Conservation (phyloP, 2,797 vertebrate species). For the Mus minutoides region DNA sequence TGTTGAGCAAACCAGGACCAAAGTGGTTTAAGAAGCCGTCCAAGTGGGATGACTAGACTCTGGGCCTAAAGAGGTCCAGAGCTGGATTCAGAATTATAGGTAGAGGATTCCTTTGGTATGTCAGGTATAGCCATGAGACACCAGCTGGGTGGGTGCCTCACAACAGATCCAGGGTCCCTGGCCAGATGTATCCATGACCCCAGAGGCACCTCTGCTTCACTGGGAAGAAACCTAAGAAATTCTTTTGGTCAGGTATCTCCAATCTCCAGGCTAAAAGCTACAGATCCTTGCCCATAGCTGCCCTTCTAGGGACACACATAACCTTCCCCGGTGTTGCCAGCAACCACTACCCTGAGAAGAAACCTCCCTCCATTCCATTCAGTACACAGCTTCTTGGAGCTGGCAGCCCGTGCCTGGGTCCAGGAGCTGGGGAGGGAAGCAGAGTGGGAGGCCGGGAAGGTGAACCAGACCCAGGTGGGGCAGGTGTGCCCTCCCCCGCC, state of each 20-base stretch:
- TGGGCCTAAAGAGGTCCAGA: not conserved
- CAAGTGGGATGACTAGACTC: not conserved
- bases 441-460: not conserved
- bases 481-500: not conserved
- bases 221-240: not conserved
- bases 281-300: fast-evolving
- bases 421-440: not conserved
- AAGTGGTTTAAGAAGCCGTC: not conserved
- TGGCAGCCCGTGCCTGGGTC: not conserved
- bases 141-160: not conserved
- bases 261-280: not conserved
- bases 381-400: not conserved
- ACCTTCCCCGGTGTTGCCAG: not conserved
- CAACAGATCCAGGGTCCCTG: not conserved
- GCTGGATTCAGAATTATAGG: not conserved
- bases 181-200: not conserved
- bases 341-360: not conserved
- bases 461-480: fast-evolving
- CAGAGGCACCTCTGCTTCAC: not conserved
- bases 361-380: not conserved
- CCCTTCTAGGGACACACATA: not conserved
- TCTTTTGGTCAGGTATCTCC: not conserved
- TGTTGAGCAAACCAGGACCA: not conserved
- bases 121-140: not conserved
- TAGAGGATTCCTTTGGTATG: not conserved